Conservation (phyloP, 2,888 invertebrate genomes). For the Stenodema calcarata region DNA sequence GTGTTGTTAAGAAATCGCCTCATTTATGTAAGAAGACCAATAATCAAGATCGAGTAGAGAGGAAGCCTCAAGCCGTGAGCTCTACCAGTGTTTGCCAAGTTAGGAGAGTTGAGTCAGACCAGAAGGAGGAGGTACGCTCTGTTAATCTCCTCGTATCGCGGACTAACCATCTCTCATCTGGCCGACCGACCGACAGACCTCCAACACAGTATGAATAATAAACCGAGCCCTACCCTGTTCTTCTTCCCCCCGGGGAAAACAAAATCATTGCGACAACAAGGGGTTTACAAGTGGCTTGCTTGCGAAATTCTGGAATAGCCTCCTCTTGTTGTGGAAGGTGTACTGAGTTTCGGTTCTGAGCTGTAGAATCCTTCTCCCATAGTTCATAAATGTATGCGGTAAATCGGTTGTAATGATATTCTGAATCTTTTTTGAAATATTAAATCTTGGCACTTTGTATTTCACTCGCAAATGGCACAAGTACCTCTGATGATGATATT, state of each 20-base stretch:
- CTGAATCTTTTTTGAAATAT: too few relatives aligned
- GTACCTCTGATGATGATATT: too few relatives aligned
- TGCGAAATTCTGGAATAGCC: neutral
- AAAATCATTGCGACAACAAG: neutral
- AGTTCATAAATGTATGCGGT: too few relatives aligned
- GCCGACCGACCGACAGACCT: neutral
- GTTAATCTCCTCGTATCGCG: conserved; percentile 24
- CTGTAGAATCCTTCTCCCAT: too few relatives aligned
- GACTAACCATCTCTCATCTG: neutral
- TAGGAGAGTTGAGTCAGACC: neutral
- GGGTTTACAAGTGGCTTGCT: neutral
- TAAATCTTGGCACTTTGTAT: too few relatives aligned
- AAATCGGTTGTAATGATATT: too few relatives aligned
- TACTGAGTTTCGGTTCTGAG: too few relatives aligned
- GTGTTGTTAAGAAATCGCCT: too few relatives aligned
- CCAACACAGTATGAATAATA: neutral
- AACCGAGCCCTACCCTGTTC: neutral
- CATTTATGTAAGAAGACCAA: neutral
- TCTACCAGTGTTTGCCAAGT: neutral
- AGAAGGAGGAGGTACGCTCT: conserved; percentile 29
- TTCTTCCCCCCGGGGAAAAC: neutral
- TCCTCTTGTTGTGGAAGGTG: neutral
- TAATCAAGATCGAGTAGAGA: neutral
- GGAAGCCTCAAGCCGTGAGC: neutral
- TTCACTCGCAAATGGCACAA: too few relatives aligned